Percentiles rank a stretch among this genome's conserved stretches.
Evolutionary conservation across 1,140 invertebrate species (phyloP).

Genomic region (Drosophila obscura): DNA sequence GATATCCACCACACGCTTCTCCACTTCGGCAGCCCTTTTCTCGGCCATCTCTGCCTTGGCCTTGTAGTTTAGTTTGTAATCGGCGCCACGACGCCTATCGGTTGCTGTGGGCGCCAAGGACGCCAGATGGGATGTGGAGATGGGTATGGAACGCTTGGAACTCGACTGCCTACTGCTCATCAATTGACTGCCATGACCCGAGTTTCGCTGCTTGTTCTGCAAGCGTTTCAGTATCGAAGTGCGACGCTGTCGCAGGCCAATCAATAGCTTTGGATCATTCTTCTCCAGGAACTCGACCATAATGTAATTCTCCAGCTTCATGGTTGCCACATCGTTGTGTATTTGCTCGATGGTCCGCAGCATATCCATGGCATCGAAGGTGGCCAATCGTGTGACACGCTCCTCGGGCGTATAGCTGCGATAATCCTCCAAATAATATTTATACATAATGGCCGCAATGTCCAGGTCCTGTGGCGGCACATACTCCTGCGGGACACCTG

Average conservation of each 20-base stretch:
- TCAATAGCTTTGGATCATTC: slow-evolving; percentile 76
- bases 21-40: slow-evolving; percentile 64
- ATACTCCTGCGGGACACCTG: slow-evolving; percentile 1
- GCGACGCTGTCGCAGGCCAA: slow-evolving; percentile 61
- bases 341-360: slow-evolving; percentile 52
- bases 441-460: slow-evolving; percentile 42
- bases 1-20: slow-evolving; percentile 66
- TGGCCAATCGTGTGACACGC: slow-evolving; percentile 16
- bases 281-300: slow-evolving; percentile 75
- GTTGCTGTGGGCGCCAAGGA: slow-evolving; percentile 5
- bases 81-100: slow-evolving; percentile 41
- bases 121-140: slow-evolving; percentile 27
- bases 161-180: slow-evolving; percentile 50
- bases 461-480: slow-evolving; percentile 45
- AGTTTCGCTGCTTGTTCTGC: slow-evolving; percentile 14
- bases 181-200: neutral
- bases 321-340: slow-evolving; percentile 58
- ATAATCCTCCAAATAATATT: slow-evolving; percentile 55
- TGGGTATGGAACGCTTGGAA: slow-evolving; percentile 61
- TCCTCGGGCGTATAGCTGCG: slow-evolving; percentile 33
- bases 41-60: slow-evolving; percentile 77
- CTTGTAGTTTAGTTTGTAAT: slow-evolving; percentile 68
- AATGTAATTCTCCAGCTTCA: slow-evolving; percentile 74
- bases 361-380: slow-evolving; percentile 68
- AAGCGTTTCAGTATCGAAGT: slow-evolving; percentile 51